phyloP scores from a whole-genome alignment of 2,888 invertebrate species.

The Philonicus albiceps region DNA sequence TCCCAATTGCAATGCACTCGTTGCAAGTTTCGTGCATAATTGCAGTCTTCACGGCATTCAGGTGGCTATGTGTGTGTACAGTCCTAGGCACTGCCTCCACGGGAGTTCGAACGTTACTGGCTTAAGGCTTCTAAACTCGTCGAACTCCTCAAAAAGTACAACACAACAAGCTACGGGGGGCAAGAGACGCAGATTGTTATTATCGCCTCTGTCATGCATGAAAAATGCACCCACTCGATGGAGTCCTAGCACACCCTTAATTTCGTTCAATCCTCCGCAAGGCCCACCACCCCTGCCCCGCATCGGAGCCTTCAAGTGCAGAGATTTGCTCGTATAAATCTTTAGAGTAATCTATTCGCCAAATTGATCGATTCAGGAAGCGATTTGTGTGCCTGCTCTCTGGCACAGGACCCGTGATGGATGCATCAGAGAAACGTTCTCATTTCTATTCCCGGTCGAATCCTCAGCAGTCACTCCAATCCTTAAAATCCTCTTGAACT shows the following conservation, averaged over 20 bases:
- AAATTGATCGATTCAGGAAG: constrained; percentile 31
- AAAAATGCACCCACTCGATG: constrained; percentile 36
- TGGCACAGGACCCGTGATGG: constrained; percentile 5
- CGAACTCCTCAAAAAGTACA: background rate
- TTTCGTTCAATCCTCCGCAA: background rate
- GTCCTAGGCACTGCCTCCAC: background rate
- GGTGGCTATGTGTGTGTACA: background rate
- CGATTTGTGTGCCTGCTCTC: constrained; percentile 25
- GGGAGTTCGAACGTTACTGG: background rate
- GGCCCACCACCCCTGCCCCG: background rate
- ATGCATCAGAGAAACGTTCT: constrained; percentile 4
- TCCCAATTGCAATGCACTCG: background rate
- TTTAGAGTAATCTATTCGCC: constrained; percentile 26
- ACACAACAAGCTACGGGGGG: background rate
- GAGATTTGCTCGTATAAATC: constrained; percentile 28
- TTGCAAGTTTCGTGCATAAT: constrained; percentile 23
- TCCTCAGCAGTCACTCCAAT: constrained; percentile 20
- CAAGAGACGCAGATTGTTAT: constrained; percentile 21
- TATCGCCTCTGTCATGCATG: constrained; percentile 38
- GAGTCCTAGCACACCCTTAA: background rate
- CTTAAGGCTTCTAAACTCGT: background rate
- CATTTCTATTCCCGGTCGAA: background rate
- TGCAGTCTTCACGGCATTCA: constrained; percentile 6
- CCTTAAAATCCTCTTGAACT: constrained; percentile 38
- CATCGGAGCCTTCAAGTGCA: constrained; percentile 12